Evolutionary conservation across 2,888 invertebrate genomes (phyloP).

Genomic region (Spisula subtruncata): DNA sequence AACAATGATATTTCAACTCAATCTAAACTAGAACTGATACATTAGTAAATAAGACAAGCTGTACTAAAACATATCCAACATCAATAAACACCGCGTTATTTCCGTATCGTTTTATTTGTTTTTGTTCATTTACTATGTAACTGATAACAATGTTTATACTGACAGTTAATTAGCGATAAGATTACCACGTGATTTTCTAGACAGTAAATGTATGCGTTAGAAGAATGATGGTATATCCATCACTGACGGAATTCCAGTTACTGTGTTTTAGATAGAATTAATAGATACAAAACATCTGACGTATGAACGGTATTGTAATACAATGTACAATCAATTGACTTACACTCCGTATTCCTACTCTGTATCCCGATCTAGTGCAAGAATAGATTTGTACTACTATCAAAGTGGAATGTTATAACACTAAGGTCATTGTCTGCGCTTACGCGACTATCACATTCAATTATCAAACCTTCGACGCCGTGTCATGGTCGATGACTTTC

Average conservation of each 20-base stretch:
- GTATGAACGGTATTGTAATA: too few species aligned
- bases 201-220: not conserved
- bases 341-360: too few species aligned
- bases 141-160: not conserved
- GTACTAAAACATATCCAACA: not conserved
- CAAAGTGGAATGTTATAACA: too few species aligned
- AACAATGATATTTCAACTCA: not conserved
- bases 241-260: not conserved
- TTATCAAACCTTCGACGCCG: too few species aligned
- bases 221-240: not conserved
- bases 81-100: not conserved
- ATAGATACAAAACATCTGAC: not conserved
- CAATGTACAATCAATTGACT: too few species aligned
- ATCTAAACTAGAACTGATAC: not conserved
- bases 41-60: not conserved
- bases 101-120: constrained; percentile 18
- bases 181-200: not conserved
- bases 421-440: too few species aligned
- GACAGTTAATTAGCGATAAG: constrained; percentile 17
- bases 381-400: not conserved
- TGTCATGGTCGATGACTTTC: too few species aligned
- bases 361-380: not conserved
- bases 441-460: too few species aligned
- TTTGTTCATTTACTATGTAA: constrained; percentile 12
- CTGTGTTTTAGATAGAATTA: not conserved